Evolutionary conservation across 1,140 invertebrate species (phyloP), one percentile per base, ranked within the genome.

Genomic region (Bombus terrestris): DNA sequence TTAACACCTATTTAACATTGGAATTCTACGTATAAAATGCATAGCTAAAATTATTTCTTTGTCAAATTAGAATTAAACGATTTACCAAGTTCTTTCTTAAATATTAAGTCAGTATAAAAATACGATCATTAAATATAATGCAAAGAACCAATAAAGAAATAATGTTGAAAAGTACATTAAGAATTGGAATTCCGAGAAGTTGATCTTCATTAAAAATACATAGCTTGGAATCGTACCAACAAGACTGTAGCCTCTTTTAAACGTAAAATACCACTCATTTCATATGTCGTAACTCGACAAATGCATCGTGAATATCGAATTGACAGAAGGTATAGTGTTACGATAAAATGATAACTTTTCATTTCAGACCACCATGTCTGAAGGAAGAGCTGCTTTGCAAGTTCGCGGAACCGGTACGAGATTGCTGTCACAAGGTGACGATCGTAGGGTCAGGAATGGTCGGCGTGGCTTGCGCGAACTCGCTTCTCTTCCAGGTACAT

Each of bases 391-490:
- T 95, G 32, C 74, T 95, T 37, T 94, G 93, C 83, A 90, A 93
- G 76, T 86, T 93, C 3, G 74, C 89, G 6, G 92, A 94, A 18
- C 90, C 92, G 10, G 87, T 92, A 5, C 88, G 82, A 62, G 93
- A 94, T 37, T 92, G 93, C 32, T 85, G 92, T 69, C 91, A 92
- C 86, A 97, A 97, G 92, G 95, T 97, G 39, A 95, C 96, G 8
- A 92, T 97, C 69, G 96, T 97, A 22, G 96, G 96, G 25, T 95
- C 96, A 47, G 96, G 96, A 43, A 96, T 96, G 93, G 96, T 97
- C 78, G 96, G 96, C 66, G 96, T 97, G 93, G 95, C 96, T 12
- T 94, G 95, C 88, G 96, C 95, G 32, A 96, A 96, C 88, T 94
- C 95, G 25, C 95, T 97, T 83, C 93, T 97, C 35, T 96, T 96